phyloP scores from a whole-genome alignment of 2,797 vertebrate genomes.

The Falco biarmicus region DNA sequence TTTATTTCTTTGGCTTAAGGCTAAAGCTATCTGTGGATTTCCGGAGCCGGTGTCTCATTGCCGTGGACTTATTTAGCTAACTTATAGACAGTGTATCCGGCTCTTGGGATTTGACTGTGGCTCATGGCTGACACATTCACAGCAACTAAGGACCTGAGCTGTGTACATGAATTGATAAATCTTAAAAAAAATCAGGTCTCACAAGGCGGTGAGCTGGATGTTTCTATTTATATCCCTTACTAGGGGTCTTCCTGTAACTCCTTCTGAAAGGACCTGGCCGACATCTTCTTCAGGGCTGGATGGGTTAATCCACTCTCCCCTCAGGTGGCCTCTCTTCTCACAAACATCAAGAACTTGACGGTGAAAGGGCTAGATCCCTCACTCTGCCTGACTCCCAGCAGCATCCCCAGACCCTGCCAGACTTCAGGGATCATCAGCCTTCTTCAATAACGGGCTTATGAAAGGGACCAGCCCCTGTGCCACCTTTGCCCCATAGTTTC shows the following conservation, averaged over 20 bases:
- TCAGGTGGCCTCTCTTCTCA: background rate
- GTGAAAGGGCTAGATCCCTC: background rate
- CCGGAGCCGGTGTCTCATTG: rapidly evolving
- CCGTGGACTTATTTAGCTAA: background rate
- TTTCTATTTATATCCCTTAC: background rate
- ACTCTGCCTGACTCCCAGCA: background rate
- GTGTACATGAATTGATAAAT: background rate
- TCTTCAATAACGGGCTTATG: background rate
- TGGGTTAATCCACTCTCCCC: background rate
- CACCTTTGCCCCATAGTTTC: background rate
- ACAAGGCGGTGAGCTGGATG: background rate
- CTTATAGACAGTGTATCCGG: background rate
- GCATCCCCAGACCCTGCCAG: background rate
- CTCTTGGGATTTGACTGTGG: background rate
- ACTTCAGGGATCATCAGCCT: background rate
- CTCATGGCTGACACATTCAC: background rate
- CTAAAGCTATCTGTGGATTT: background rate
- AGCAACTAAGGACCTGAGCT: background rate
- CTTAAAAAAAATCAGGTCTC: background rate
- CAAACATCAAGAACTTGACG: rapidly evolving
- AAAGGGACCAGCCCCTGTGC: background rate
- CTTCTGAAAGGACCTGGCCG: background rate
- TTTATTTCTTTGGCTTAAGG: background rate
- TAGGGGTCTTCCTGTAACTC: background rate
- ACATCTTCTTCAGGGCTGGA: background rate